Evolutionary conservation across 1,140 invertebrate species (phyloP), one percentile per base, ranked within the genome.

Genomic region (Lucilia cuprina): DNA sequence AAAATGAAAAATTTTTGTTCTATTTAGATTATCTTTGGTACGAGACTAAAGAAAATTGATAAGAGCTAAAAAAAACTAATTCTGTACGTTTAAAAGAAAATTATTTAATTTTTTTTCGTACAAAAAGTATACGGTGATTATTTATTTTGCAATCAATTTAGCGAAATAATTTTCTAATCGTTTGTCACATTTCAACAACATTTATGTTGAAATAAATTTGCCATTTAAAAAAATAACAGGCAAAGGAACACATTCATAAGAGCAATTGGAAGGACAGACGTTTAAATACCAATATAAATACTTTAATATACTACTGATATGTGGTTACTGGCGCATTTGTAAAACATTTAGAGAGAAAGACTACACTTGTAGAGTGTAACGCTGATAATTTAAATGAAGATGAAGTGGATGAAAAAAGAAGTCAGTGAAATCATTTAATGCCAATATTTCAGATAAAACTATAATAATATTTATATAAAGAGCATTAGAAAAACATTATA

Each of bases 141-240:
- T 60, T 60, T 60, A 60, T 17, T 60, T 70, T 70, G 5, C 65
- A 70, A 70, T 70, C n/a, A n/a, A 13, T 47, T 49, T 49, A n/a
- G 10, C 19, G 21, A 80, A 80, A 25, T 49, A 50, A 80, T 80
- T 80, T 80, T 80, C 77, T 80, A 80, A 80, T 80, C 77, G 77
- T 80, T 80, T 80, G 77, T 80, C 77, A 80, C 77, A 80, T 80
- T 80, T 80, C 77, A 80, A 80, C 77, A 80, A 80, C 77, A 80
- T 80, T 80, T 49, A 49, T 49, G 41, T 49, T 49, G 19, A 80
- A 47, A 80, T 80, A 49, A 80, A 80, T 80, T 80, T 80, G 41
- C 77, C 41, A 80, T 80, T 35, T 49, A 21, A 70, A 70, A n/a
- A 65, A 70, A 70, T 70, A 70, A 70, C 65, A n/a, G 25, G 19